phyloP scores from a whole-genome alignment of 2,888 invertebrate species.

The Euplexia lucipara region DNA sequence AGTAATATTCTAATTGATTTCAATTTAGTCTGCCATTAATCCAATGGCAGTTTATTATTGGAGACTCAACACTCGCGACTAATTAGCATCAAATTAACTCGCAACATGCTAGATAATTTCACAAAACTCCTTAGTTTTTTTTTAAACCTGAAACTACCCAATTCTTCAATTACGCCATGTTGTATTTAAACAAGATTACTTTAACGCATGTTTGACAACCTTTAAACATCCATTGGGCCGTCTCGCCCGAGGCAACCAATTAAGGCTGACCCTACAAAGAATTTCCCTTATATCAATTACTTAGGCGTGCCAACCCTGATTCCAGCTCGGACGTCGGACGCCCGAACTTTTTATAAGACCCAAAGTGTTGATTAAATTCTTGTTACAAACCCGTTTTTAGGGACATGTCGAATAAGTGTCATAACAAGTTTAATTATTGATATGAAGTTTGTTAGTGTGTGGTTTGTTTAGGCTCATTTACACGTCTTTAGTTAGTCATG shows the following conservation, averaged over 20 bases:
- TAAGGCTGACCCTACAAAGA: slow-evolving; percentile 77
- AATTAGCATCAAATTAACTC: not conserved
- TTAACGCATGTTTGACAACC: slow-evolving; percentile 54
- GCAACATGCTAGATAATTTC: not conserved
- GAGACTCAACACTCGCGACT: not conserved
- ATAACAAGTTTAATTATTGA: slow-evolving; percentile 68
- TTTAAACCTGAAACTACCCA: not conserved
- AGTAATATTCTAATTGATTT: not conserved
- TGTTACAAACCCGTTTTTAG: slow-evolving; percentile 68
- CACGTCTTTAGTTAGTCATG: slow-evolving; percentile 12
- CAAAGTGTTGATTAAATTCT: slow-evolving; percentile 77
- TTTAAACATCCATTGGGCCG: slow-evolving; percentile 75
- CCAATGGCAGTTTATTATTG: slow-evolving; percentile 1
- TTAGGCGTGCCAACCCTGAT: slow-evolving; percentile 55
- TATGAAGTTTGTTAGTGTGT: slow-evolving; percentile 45
- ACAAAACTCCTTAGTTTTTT: not conserved
- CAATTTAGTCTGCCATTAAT: not conserved
- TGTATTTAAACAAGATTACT: slow-evolving; percentile 36
- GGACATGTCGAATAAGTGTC: slow-evolving; percentile 69
- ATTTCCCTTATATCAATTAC: slow-evolving; percentile 80
- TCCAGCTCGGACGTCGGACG: slow-evolving; percentile 40
- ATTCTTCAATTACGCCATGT: slow-evolving; percentile 34
- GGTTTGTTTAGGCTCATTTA: slow-evolving; percentile 29
- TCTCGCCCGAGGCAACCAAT: slow-evolving; percentile 77
- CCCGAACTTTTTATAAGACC: slow-evolving; percentile 64